Evolutionary conservation across 2,113 vertebrate species (phyloP).

Genomic region (Ahaetulla prasina): DNA sequence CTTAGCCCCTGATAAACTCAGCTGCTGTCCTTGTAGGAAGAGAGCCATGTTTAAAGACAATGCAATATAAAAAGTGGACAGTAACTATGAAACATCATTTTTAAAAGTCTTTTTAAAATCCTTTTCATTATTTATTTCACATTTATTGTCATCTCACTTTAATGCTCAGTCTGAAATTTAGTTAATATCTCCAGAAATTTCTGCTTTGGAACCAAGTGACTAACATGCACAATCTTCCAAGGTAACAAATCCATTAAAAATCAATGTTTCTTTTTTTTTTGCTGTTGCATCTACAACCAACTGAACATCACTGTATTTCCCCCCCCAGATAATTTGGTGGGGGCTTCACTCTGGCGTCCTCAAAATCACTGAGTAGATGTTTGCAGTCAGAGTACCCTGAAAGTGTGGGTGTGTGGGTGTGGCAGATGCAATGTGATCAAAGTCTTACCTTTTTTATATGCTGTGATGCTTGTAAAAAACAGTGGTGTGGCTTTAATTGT

Average conservation of each 20-base stretch:
- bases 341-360: neutral
- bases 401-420: neutral
- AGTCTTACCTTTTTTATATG: neutral
- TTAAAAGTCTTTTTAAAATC: neutral
- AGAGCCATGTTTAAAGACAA: neutral
- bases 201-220: neutral
- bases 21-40: neutral
- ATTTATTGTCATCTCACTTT: neutral
- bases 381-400: neutral
- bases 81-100: neutral
- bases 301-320: neutral
- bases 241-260: neutral
- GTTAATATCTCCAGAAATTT: neutral
- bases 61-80: neutral
- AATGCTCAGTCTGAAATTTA: neutral
- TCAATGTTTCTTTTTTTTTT: neutral
- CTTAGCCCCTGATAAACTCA: neutral
- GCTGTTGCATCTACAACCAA: neutral
- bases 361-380: neutral
- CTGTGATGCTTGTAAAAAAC: neutral
- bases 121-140: constrained; percentile 8
- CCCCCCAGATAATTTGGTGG: neutral
- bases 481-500: neutral
- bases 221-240: neutral
- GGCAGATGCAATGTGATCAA: neutral